Conservation (phyloP, 2,797 vertebrate genomes). For the Gouania willdenowi region DNA sequence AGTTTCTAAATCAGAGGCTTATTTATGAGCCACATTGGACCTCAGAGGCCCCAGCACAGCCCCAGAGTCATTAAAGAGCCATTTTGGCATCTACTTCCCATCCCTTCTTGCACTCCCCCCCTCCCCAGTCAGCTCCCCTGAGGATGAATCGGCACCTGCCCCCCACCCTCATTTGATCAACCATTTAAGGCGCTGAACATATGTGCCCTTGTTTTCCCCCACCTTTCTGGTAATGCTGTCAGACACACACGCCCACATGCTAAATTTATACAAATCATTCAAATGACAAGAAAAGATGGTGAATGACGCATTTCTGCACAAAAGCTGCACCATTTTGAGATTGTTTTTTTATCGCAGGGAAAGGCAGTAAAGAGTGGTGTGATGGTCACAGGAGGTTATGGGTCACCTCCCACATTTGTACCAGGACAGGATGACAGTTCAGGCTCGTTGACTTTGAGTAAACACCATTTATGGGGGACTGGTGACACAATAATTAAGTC, state of each 20-base stretch:
- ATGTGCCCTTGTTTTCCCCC: slow-evolving; percentile 50
- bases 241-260: slow-evolving; percentile 25
- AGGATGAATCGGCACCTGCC: slow-evolving; percentile 64
- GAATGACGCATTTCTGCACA: slow-evolving; percentile 9
- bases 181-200: slow-evolving; percentile 61
- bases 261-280: slow-evolving; percentile 27
- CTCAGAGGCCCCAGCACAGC: slow-evolving; percentile 48
- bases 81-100: slow-evolving; percentile 65
- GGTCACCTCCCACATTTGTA: slow-evolving; percentile 60
- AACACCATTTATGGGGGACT: slow-evolving; percentile 57
- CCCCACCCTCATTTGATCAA: slow-evolving; percentile 54
- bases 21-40: slow-evolving; percentile 65
- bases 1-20: slow-evolving; percentile 70
- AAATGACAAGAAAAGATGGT: slow-evolving; percentile 26
- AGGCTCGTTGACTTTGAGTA: slow-evolving; percentile 68
- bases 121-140: slow-evolving; percentile 30
- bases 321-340: slow-evolving; percentile 8
- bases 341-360: too few species aligned
- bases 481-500: slow-evolving; percentile 70
- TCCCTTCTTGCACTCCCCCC: slow-evolving; percentile 21
- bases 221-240: slow-evolving; percentile 37
- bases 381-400: slow-evolving; percentile 46
- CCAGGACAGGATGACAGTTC: slow-evolving; percentile 49
- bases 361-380: slow-evolving; percentile 30
- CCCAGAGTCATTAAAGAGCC: slow-evolving; percentile 71